phyloP scores from a whole-genome alignment of 2,888 invertebrate genomes.

The Campopleginae sp. region DNA sequence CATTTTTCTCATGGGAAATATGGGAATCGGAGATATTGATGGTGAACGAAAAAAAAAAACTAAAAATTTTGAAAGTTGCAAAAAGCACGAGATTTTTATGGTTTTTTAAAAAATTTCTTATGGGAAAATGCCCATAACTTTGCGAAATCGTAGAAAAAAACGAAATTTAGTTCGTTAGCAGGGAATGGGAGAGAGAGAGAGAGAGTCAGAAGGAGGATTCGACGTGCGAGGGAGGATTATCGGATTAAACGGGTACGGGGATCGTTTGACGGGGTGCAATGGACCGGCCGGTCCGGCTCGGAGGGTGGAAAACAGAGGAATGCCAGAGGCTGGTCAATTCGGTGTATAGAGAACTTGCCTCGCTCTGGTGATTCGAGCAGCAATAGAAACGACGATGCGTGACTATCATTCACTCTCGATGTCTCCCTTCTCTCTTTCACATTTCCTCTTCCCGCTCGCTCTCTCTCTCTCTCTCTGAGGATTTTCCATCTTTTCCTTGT shows the following conservation, averaged over 20 bases:
- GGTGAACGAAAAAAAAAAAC: neutral
- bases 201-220: no score
- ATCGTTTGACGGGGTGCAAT: slow-evolving; percentile 57
- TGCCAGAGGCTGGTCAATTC: slow-evolving; percentile 49
- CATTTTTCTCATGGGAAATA: no score
- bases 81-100: no score
- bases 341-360: slow-evolving; percentile 31
- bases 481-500: neutral
- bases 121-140: slow-evolving; percentile 17
- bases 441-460: slow-evolving; percentile 29
- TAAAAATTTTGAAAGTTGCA: neutral
- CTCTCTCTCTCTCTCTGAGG: slow-evolving; percentile 13
- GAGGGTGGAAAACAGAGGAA: slow-evolving; percentile 43
- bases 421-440: slow-evolving; percentile 37
- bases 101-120: no score
- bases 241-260: slow-evolving; percentile 78
- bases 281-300: slow-evolving; percentile 39
- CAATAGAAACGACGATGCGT: slow-evolving; percentile 62
- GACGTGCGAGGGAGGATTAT: slow-evolving; percentile 70
- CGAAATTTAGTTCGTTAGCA: neutral
- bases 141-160: slow-evolving; percentile 12
- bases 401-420: slow-evolving; percentile 63
- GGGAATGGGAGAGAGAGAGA: slow-evolving; percentile 64
- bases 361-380: slow-evolving; percentile 57
- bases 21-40: neutral